phyloP scores from a whole-genome alignment of 2,113 vertebrate species.

The Saccopteryx bilineata region DNA sequence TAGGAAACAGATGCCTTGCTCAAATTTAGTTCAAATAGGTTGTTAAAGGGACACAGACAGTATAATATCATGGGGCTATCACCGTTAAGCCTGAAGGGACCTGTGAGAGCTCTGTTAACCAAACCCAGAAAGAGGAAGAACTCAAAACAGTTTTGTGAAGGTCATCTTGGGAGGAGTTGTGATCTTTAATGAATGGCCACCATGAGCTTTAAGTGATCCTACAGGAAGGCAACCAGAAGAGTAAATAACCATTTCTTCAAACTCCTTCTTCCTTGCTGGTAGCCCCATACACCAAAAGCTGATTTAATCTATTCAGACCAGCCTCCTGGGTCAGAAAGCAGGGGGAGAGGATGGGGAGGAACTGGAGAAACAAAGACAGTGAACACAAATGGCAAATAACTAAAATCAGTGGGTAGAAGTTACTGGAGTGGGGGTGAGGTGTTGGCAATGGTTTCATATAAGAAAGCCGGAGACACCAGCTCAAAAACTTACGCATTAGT shows the following conservation, averaged over 20 bases:
- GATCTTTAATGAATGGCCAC: background rate
- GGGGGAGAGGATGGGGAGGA: background rate
- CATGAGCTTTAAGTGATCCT: background rate
- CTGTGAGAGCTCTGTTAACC: background rate
- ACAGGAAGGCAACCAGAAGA: background rate
- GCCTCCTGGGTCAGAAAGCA: background rate
- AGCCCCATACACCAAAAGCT: background rate
- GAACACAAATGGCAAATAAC: background rate
- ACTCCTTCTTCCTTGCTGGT: background rate
- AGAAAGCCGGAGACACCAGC: background rate
- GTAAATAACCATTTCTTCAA: background rate
- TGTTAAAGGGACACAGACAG: background rate
- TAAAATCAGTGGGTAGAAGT: slow-evolving; percentile 2
- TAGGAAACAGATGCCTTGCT: background rate
- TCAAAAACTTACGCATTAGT: background rate
- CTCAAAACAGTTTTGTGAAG: background rate
- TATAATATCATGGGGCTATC: background rate
- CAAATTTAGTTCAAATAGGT: background rate
- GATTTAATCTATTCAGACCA: background rate
- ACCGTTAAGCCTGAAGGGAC: background rate
- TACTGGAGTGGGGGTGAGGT: background rate
- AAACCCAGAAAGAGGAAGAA: background rate
- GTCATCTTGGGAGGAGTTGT: background rate
- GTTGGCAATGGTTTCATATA: background rate
- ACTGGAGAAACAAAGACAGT: background rate